Conservation (phyloP, 53 echinoderm and acorn worm species). For the Holothuria leucospilota region DNA sequence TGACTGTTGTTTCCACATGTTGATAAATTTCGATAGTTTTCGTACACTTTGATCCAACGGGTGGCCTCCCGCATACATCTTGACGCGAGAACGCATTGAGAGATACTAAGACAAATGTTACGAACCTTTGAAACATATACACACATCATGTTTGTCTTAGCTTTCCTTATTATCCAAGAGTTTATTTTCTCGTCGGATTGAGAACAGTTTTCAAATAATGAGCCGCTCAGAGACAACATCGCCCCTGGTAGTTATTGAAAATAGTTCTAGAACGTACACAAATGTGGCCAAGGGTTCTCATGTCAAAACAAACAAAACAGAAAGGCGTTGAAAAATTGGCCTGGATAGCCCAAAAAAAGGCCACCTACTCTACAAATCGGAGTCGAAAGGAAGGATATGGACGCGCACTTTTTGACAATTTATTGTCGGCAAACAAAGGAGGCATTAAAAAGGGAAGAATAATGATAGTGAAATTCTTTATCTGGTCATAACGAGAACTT, state of each 20-base stretch:
- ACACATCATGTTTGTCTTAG: conserved; percentile 24
- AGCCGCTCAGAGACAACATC: conserved; percentile 34
- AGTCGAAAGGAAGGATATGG: too few relatives aligned
- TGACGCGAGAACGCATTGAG: too few relatives aligned
- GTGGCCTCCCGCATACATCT: too few relatives aligned
- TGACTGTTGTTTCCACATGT: too few relatives aligned
- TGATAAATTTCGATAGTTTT: too few relatives aligned
- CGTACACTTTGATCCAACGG: too few relatives aligned
- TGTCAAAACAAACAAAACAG: conserved; percentile 39
- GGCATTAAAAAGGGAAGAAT: too few relatives aligned
- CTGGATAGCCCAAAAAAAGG: conserved; percentile 31
- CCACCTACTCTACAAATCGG: background rate
- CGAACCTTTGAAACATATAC: conserved; percentile 8
- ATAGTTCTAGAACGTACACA: conserved; percentile 21
- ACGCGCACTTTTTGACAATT: too few relatives aligned
- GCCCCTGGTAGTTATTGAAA: conserved; percentile 32
- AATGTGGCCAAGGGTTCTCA: conserved; percentile 22
- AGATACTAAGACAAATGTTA: too few relatives aligned
- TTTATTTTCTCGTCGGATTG: conserved; percentile 37
- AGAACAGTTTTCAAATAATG: conserved; percentile 50
- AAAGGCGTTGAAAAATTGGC: conserved; percentile 48
- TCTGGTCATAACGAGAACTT: too few relatives aligned
- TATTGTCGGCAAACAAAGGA: too few relatives aligned
- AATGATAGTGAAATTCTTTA: too few relatives aligned
- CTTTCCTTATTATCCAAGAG: conserved; percentile 21